A percentile compares a stretch with the other conserved stretches of the same genome.
These are phyloP conservation scores for Mus musculus DNA, from an alignment of 2,113 vertebrate genomes.

Conservation along the genomic window DNA sequence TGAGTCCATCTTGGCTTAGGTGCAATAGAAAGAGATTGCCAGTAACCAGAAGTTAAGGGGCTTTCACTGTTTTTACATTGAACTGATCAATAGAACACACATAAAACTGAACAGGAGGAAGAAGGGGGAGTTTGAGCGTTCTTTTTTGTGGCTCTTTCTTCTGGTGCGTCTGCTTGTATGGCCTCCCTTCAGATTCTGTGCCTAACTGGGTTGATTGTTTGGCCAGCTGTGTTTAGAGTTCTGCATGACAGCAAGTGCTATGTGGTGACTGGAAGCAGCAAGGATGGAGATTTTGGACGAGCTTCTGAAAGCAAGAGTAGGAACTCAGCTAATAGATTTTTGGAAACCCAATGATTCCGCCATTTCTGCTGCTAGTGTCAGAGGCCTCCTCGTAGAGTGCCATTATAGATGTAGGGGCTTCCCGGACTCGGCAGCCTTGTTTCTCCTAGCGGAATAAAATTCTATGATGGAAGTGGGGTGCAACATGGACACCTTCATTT, in stretches of 20 bases:
- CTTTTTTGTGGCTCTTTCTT: background rate
- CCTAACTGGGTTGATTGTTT: background rate
- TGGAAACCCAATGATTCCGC: no score
- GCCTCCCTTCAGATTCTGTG: background rate
- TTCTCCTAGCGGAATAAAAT: background rate
- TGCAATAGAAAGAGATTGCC: background rate
- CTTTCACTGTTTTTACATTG: background rate
- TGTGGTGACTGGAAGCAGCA: background rate
- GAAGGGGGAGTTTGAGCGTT: background rate
- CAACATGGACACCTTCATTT: background rate
- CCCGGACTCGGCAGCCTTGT: background rate
- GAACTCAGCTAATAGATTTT: background rate
- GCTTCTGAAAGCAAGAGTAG: background rate
- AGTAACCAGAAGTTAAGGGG: background rate
- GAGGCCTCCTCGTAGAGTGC: background rate
- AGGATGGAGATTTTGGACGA: background rate
- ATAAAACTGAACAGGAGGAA: background rate
- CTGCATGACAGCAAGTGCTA: background rate
- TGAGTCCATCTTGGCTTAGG: background rate
- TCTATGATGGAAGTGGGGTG: background rate
- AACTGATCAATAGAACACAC: background rate
- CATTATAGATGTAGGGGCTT: background rate
- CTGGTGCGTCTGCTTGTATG: background rate
- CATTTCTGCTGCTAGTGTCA: background rate
- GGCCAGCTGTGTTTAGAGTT: constrained; percentile 35